Evolutionary conservation across 2,888 invertebrate species (phyloP).

Genomic region (Drosophila pseudotalamancana): DNA sequence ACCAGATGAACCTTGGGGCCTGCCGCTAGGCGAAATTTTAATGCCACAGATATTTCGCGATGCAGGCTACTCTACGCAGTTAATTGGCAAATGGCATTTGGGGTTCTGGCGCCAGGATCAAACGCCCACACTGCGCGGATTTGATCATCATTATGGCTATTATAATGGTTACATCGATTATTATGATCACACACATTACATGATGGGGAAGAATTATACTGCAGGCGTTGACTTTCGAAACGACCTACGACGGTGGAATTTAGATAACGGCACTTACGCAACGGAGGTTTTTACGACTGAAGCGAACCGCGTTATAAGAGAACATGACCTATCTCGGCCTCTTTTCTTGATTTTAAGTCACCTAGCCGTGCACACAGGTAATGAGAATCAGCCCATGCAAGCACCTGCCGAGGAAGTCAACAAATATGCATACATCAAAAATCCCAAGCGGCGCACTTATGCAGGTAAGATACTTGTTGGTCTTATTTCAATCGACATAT

Average conservation of each 20-base stretch:
- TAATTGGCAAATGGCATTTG: conserved; percentile 96
- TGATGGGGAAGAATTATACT: conserved; percentile 80
- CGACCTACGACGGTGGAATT: conserved; percentile 85
- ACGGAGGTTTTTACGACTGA: conserved; percentile 90
- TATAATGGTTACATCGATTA: conserved; percentile 94
- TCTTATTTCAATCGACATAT: no score
- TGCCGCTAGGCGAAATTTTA: conserved; percentile 88
- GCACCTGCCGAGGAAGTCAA: conserved; percentile 90
- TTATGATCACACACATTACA: conserved; percentile 87
- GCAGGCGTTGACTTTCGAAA: conserved; percentile 85
- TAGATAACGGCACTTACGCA: conserved; percentile 87
- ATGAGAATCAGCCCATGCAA: conserved; percentile 88
- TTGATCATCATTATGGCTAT: conserved; percentile 93
- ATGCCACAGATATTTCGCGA: conserved; percentile 89
- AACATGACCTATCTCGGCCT: conserved; percentile 87
- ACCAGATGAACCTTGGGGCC: conserved; percentile 89
- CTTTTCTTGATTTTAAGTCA: conserved; percentile 93
- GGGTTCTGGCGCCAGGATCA: conserved; percentile 88
- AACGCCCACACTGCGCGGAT: conserved; percentile 90
- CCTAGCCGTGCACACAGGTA: conserved; percentile 92
- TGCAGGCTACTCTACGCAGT: conserved; percentile 91
- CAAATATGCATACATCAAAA: conserved; percentile 88
- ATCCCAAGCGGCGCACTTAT: conserved; percentile 88
- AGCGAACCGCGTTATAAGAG: conserved; percentile 87
- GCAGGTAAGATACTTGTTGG: conserved; percentile 86